Base-by-base conservation (phyloP, 2,797 vertebrate species). In the Rhinophrynus dorsalis region DNA sequence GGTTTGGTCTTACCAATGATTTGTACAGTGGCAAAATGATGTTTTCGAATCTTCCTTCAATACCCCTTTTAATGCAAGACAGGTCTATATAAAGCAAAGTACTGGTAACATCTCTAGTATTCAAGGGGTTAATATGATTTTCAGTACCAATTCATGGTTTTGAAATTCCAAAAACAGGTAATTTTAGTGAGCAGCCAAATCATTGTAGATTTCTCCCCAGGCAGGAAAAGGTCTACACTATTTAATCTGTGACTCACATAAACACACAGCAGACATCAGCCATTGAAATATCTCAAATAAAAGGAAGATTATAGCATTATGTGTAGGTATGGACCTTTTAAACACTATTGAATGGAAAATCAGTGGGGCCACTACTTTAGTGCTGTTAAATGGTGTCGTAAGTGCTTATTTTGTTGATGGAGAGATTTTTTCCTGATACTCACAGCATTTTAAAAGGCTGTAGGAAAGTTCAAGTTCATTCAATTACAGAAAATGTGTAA, bases 341-440 rank as follows among this genome's bases (percentile, higher is more conserved):
- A 40, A 65, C 15, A 54, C 12, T 15, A 24, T 17, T 67, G 21
- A 26, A 48, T 48, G 20, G 13, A 35, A 17, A 35, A 21, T 12
- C 13, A 45, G 51, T 44, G 21, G 21, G 33, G 44, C 33, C 3
- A 27, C 52, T 58, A n/a, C 21, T 38, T 57, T 58, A 47, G 50
- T 37, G 18, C 42, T 12, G 54, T 29, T 48, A 67, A 48, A 48
- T 50, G 37, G 30, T 37, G 15, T 6, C 38, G 47, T 13, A 58
- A 58, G 32, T 29, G 50, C 42, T 35, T 47, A 26, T 67, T 58
- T 48, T 38, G 65, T 58, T 48, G 42, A 67, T 67, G 48, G 55
- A 67, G 56, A 35, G 23, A 67, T 67, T 58, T 37, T 52, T 65
- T n/a, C 24, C 30, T 12, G 13, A 13, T 29, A 18, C 21, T 10